Evolutionary conservation across 1,140 invertebrate genomes (phyloP).

Genomic region (Drosophila setifemur): DNA sequence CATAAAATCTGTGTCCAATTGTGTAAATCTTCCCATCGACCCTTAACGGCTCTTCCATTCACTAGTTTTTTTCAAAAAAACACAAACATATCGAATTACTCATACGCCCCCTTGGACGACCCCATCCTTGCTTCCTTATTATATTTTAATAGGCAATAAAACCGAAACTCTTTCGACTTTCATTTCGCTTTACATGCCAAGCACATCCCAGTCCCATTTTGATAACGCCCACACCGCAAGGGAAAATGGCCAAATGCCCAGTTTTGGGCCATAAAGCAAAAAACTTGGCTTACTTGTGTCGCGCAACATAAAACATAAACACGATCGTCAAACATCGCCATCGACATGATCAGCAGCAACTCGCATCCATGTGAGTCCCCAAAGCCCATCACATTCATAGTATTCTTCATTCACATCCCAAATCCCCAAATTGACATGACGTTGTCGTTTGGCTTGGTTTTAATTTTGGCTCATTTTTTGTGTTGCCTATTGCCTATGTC

Average conservation of each 20-base stretch:
- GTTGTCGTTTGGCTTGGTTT: slow-evolving; percentile 53
- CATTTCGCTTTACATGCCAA: slow-evolving; percentile 5
- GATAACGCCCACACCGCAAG: slow-evolving; percentile 45
- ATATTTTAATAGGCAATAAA: slow-evolving; percentile 41
- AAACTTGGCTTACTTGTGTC: slow-evolving; percentile 1
- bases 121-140: slow-evolving; percentile 38
- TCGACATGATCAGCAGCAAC: slow-evolving; percentile 12
- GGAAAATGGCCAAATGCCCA: slow-evolving; percentile 12
- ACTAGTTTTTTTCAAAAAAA: background rate
- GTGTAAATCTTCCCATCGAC: background rate
- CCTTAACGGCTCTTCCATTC: background rate
- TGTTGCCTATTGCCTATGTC: too few relatives aligned
- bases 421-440: slow-evolving; percentile 43
- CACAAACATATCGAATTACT: slow-evolving; percentile 20
- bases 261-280: too few relatives aligned
- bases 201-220: slow-evolving; percentile 21
- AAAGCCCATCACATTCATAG: slow-evolving; percentile 10
- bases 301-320: slow-evolving; percentile 10
- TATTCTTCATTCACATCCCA: slow-evolving; percentile 23
- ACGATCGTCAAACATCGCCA: slow-evolving; percentile 41
- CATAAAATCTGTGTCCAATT: slow-evolving; percentile 2
- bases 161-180: slow-evolving; percentile 49
- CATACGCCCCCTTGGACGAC: slow-evolving; percentile 16
- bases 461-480: slow-evolving; percentile 37
- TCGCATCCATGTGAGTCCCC: slow-evolving; percentile 1